Evolutionary conservation across 2,888 invertebrate genomes (phyloP).

Genomic region (Reticulitermes lucifugus): DNA sequence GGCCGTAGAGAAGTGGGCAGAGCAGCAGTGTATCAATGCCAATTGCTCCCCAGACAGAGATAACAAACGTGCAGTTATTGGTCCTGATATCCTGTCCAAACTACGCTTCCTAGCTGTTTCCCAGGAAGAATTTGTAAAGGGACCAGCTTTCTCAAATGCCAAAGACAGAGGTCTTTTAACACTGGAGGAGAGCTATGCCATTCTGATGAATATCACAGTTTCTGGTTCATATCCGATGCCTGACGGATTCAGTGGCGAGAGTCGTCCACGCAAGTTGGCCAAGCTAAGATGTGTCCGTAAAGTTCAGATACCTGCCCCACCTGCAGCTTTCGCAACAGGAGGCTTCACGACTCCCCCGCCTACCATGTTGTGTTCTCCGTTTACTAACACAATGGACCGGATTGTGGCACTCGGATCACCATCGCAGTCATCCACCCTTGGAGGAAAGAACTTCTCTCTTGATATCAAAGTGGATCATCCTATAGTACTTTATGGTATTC

Average conservation of each 20-base stretch:
- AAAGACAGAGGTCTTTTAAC: slow-evolving; percentile 24
- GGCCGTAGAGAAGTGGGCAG: slow-evolving; percentile 45
- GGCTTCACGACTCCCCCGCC: slow-evolving; percentile 9
- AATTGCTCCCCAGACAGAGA: slow-evolving; percentile 23
- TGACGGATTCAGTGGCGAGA: slow-evolving; percentile 24
- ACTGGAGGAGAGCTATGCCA: slow-evolving; percentile 42
- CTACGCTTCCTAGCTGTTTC: slow-evolving; percentile 55
- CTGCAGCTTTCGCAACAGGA: not conserved
- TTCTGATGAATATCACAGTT: slow-evolving; percentile 42
- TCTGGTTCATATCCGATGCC: slow-evolving; percentile 38
- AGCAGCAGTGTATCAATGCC: slow-evolving; percentile 13
- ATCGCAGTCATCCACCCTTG: slow-evolving; percentile 20
- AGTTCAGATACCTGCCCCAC: slow-evolving; percentile 10
- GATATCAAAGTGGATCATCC: slow-evolving; percentile 45
- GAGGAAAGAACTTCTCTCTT: slow-evolving; percentile 43
- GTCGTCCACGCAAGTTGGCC: slow-evolving; percentile 30
- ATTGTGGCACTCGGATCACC: slow-evolving; percentile 40
- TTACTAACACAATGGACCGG: slow-evolving; percentile 2
- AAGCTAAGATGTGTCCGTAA: slow-evolving; percentile 41
- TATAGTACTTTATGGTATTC: slow-evolving; percentile 41
- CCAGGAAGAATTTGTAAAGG: slow-evolving; percentile 54
- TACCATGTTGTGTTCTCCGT: not conserved
- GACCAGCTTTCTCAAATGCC: slow-evolving; percentile 15
- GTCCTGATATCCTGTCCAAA: slow-evolving; percentile 37
- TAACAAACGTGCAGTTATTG: slow-evolving; percentile 37